Base-by-base conservation (phyloP, 1,140 invertebrate species). In the Acyrthosiphon pisum region DNA sequence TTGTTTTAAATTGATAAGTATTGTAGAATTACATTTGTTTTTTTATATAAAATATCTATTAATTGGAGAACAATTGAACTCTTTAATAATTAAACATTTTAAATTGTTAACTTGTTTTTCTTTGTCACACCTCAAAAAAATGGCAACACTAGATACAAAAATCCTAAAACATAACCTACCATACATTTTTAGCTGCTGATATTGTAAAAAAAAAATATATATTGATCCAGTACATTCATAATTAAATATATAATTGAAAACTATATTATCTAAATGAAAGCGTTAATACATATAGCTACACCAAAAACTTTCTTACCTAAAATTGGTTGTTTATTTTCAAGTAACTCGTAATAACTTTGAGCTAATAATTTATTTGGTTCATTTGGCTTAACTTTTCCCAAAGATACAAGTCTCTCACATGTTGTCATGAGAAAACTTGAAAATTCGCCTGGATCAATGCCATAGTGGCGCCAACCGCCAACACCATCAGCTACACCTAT, bases 341-440 rank as follows among this genome's bases (percentile, higher is more conserved):
- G 96, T 94, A 99, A 96, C 96, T 99, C 98, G 95, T 98, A 97
- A 95, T 99, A 99, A 95, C 98, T 98, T 95, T 97, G 97, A 88
- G 98, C 98, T 95, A 99, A 96, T 94, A 99, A 96, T 94, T 97
- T 97, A 91, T 98, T 98, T 92, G 99, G 99, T 95, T 98, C 97
- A 91, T 97, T 96, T 88, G 98, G 96, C 94, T 96, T 97, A 94
- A 99, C 99, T 94, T 97, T 96, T 90, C 98, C 98, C 95, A 97
- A 96, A 94, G 97, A 96, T 88, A 99, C 98, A 94, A 99, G 96
- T 94, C 98, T 97, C 95, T 99, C 98, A 95, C 99, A 99, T 53
- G 98, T 98, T 94, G 96, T 96, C 99, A 99, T 99, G 93, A 99
- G 95, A 94, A 98, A 98, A 94, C 97, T 97, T 35, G 98, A 99